phyloP scores from a whole-genome alignment of 2,797 vertebrate species.

The Melanotaenia boesemani region DNA sequence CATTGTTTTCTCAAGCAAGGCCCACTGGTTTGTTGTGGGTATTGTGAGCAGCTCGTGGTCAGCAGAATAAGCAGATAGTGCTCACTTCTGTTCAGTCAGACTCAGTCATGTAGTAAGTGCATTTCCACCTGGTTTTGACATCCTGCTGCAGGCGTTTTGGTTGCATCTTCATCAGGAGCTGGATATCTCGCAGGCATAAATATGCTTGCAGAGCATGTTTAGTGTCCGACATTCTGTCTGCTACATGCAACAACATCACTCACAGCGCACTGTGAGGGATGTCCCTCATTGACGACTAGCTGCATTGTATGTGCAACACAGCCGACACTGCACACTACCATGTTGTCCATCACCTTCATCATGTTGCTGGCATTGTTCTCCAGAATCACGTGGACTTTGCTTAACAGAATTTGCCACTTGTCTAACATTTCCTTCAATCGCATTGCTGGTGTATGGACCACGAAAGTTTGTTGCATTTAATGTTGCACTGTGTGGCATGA shows the following conservation, averaged over 20 bases:
- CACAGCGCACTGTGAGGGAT: no score
- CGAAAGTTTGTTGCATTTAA: conserved; percentile 1
- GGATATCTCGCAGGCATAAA: not conserved
- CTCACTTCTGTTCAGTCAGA: not conserved
- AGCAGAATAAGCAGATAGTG: conserved; percentile 9
- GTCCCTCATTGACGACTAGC: no score
- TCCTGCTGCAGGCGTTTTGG: not conserved
- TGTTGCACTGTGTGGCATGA: not conserved
- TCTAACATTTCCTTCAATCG: not conserved
- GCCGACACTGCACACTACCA: not conserved
- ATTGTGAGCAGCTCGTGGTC: conserved; percentile 5
- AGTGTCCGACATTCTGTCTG: not conserved
- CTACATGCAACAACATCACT: no score
- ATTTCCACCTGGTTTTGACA: not conserved
- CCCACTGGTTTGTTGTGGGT: not conserved
- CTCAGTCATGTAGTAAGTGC: not conserved
- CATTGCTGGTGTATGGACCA: not conserved
- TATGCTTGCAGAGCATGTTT: conserved; percentile 2
- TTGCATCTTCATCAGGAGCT: not conserved
- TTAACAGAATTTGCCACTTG: not conserved
- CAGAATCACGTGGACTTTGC: not conserved
- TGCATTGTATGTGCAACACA: conserved; percentile 1
- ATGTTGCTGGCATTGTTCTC: conserved; percentile 2
- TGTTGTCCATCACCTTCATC: not conserved
- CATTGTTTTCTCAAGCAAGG: conserved; percentile 10